A percentile compares a stretch with the other conserved stretches of the same genome.
Evolutionary conservation across 1,140 invertebrate genomes (phyloP).

Genomic region (Zaprionus vittiger): DNA sequence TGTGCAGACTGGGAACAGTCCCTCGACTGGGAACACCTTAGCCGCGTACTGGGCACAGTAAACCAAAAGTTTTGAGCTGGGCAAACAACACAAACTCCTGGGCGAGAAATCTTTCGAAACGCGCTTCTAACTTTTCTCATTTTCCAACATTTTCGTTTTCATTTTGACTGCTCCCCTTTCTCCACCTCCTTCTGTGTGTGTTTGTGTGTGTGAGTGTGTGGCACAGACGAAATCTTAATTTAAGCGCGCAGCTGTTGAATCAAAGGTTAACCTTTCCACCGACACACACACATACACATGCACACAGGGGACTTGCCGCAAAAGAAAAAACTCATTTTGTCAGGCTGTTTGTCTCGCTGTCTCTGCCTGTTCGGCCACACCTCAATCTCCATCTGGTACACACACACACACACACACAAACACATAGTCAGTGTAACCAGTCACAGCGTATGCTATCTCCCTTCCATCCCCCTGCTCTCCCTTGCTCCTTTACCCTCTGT

Average conservation of each 20-base stretch:
- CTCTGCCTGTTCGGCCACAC: constrained; percentile 40
- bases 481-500: not conserved
- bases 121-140: constrained; percentile 51
- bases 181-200: not conserved
- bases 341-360: constrained; percentile 34
- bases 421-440: constrained; percentile 16
- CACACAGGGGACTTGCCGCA: constrained; percentile 5
- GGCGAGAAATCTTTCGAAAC: not conserved
- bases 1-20: not conserved
- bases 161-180: not conserved
- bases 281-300: constrained; percentile 21
- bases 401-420: constrained; percentile 22
- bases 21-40: not conserved
- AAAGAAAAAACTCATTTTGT: constrained; percentile 76
- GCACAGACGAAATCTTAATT: constrained; percentile 69
- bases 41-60: not conserved
- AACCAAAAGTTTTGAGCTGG: not conserved
- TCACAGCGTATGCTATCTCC: constrained; percentile 4
- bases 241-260: constrained; percentile 82
- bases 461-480: constrained; percentile 18
- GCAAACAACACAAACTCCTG: constrained; percentile 19
- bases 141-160: constrained; percentile 47
- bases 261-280: constrained; percentile 76
- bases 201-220: constrained; percentile 12
- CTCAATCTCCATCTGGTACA: constrained; percentile 40